Base-by-base conservation (phyloP, 2,797 vertebrate species). In the Neosalanx taihuensis region DNA sequence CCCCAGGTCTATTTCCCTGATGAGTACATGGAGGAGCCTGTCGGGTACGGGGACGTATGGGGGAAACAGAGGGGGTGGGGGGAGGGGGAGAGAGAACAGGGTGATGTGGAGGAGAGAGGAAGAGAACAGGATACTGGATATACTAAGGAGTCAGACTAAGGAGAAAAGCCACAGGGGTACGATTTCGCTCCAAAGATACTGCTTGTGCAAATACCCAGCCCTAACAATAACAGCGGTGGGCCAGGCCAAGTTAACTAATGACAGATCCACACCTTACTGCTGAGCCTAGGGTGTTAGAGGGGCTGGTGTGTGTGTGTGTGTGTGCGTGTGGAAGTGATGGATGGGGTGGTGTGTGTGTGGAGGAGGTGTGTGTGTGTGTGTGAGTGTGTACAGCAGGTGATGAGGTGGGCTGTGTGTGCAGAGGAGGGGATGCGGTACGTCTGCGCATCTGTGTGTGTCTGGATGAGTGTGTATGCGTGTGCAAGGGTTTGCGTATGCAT, bases 261-360 rank as follows among this genome's bases (percentile, higher is more conserved):
- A 89, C 89, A 92, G 90, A 91, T 89, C 88, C 87, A 86, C 90
- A 91, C 88, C 90, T 90, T 90, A 89, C 87, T 88, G 89, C 85
- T 86, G 77, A 89, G 86, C 76, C 20, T 35, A 67, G 73, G 35
- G 76, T 76, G 63, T 35, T 41, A 72, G 56, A 60, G 31, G 64
- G 64, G 33, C 1, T 49, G 70, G 61, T 69, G 79, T 26, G 83
- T 75, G 79, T 78, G 74, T 67, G 79, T 67, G 57, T 67, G 72
- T 62, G 63, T 29, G 63, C 67, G 26, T 9, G 41, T 13, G 60
- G 12, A 2, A 41, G 20, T 41, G 46, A 23, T 23, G 61, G 30
- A 20, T 35, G 68, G 67, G 71, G 74, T 26, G 1, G 35, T 75
- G 63, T 1, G 60, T 62, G 41, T 46, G 41, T 46, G 41, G 4